Evolutionary conservation across 2,113 vertebrate genomes (phyloP).

Genomic region (Saccopteryx leptura): DNA sequence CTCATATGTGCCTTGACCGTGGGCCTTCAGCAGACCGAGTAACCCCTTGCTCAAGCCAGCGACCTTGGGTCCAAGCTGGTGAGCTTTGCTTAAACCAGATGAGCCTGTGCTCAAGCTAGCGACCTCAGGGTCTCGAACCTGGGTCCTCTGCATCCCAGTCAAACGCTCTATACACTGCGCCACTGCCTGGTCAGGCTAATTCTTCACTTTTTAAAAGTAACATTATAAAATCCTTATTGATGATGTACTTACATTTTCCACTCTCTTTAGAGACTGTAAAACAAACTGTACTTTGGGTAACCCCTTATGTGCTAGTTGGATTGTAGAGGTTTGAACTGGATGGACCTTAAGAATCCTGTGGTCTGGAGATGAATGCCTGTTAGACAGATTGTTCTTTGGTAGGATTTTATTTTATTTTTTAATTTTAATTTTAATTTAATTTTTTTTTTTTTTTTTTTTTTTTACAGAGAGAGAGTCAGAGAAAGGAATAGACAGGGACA

Average conservation of each 20-base stretch:
- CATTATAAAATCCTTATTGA: not conserved
- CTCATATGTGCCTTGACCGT: no score
- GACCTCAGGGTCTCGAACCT: no score
- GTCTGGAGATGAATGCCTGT: not conserved
- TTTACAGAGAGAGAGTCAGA: no score
- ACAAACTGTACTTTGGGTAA: not conserved
- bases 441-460: no score
- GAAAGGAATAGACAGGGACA: no score
- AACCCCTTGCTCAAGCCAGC: no score
- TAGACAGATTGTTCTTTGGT: slow-evolving; percentile 21
- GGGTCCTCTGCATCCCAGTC: no score
- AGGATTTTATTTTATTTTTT: slow-evolving; percentile 8
- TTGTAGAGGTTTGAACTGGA: not conserved
- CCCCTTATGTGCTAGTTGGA: not conserved
- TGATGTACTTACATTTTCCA: slow-evolving; percentile 34
- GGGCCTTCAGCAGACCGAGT: no score
- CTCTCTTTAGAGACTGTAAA: not conserved
- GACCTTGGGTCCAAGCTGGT: no score
- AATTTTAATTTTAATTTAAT: not conserved
- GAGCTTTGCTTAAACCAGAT: no score
- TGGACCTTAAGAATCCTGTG: not conserved
- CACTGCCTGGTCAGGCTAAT: not conserved
- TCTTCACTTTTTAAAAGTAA: slow-evolving; percentile 32
- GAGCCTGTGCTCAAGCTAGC: no score
- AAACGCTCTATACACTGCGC: no score